These are phyloP conservation scores for Paracentrotus lividus DNA, from an alignment of 53 echinoderm and acorn worm genomes.

Conservation along the genomic window DNA sequence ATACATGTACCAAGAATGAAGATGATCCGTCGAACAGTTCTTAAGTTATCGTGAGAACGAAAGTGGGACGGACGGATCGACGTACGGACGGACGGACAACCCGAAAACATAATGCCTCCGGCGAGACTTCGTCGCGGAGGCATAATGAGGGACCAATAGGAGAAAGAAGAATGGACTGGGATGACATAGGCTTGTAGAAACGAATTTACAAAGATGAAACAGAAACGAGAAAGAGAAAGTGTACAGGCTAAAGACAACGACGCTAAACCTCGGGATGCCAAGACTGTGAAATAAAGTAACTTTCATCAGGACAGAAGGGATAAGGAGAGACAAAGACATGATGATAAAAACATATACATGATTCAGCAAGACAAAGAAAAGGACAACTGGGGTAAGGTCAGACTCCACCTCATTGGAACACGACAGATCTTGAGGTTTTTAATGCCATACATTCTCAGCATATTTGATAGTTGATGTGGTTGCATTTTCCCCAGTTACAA, in stretches of 20 bases:
- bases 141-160: no score
- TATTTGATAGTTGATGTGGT: conserved; percentile 12
- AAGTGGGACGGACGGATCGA: no score
- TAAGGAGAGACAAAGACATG: background rate
- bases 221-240: background rate
- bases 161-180: no score
- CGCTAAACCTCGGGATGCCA: background rate
- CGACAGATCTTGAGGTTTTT: conserved; percentile 23
- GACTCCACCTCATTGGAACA: background rate
- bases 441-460: conserved; percentile 1
- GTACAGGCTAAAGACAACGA: background rate
- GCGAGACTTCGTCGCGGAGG: no score
- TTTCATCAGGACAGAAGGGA: background rate
- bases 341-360: background rate
- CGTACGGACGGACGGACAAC: no score
- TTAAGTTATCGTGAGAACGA: no score
- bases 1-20: no score
- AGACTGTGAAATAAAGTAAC: background rate
- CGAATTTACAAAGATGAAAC: no score
- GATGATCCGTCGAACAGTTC: no score
- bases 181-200: no score
- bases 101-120: no score
- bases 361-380: background rate
- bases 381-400: background rate
- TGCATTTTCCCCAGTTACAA: conserved; percentile 18